Conservation (phyloP, 2,888 invertebrate genomes). For the Petrolisthes manimaculis region DNA sequence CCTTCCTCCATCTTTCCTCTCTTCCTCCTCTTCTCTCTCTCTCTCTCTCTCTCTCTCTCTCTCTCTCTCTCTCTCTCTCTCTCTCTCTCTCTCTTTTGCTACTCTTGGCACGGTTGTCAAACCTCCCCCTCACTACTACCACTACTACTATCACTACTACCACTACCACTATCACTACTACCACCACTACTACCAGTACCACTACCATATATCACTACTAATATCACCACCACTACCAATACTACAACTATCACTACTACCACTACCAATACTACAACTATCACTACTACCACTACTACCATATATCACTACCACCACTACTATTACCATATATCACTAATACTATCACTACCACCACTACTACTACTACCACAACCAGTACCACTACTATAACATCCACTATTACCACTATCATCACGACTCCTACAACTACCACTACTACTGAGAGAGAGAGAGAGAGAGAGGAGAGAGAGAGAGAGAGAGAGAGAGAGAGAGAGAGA, state of each 20-base stretch:
- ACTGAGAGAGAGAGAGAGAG: neutral
- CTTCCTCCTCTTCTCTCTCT: too few relatives aligned
- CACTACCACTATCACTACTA: too few relatives aligned
- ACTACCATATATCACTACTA: too few relatives aligned
- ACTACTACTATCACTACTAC: too few relatives aligned
- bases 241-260: neutral
- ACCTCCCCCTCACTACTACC: slow-evolving; percentile 13
- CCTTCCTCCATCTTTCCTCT: neutral
- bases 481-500: neutral
- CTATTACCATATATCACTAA: neutral
- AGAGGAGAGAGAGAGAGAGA: too few relatives aligned
- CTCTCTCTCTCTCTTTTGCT: neutral
- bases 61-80: neutral
- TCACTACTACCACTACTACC: neutral
- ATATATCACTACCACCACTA: neutral
- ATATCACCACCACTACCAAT: neutral
- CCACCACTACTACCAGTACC: too few relatives aligned
- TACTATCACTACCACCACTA: neutral
- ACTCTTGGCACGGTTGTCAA: neutral
- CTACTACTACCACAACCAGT: neutral
- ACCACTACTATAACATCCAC: slow-evolving; percentile 13
- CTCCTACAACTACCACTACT: neutral
- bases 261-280: too few relatives aligned
- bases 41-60: neutral
- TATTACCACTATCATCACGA: neutral